Conservation (phyloP, 2,113 vertebrate species). For the Paradoxurus hermaphroditus region DNA sequence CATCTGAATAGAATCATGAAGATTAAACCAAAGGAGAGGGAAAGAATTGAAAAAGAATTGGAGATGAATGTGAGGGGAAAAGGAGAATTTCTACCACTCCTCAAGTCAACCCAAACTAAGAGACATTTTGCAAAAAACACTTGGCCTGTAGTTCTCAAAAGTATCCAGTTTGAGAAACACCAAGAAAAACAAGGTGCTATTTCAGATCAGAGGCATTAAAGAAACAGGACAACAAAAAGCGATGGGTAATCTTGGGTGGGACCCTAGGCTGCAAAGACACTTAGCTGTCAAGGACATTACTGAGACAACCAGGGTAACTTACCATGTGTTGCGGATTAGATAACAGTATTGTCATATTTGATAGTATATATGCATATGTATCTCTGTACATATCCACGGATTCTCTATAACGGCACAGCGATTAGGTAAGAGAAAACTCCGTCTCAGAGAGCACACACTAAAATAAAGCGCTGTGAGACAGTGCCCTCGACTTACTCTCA, state of each 20-base stretch:
- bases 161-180: neutral
- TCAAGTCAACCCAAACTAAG: neutral
- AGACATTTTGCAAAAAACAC: neutral
- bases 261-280: neutral
- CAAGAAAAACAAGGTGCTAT: neutral
- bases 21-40: neutral
- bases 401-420: neutral
- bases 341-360: neutral
- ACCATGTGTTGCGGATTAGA: neutral
- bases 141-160: neutral
- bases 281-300: neutral
- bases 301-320: neutral
- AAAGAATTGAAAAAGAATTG: neutral
- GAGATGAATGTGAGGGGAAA: neutral
- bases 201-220: neutral
- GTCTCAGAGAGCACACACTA: neutral
- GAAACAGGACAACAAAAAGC: neutral
- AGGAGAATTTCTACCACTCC: neutral
- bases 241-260: neutral
- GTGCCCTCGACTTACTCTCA: neutral
- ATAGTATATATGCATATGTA: neutral
- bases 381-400: neutral
- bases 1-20: neutral
- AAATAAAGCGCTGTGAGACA: neutral
- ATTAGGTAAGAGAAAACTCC: neutral